Conservation (phyloP, 1,140 invertebrate genomes). For the Drosophila serrata region DNA sequence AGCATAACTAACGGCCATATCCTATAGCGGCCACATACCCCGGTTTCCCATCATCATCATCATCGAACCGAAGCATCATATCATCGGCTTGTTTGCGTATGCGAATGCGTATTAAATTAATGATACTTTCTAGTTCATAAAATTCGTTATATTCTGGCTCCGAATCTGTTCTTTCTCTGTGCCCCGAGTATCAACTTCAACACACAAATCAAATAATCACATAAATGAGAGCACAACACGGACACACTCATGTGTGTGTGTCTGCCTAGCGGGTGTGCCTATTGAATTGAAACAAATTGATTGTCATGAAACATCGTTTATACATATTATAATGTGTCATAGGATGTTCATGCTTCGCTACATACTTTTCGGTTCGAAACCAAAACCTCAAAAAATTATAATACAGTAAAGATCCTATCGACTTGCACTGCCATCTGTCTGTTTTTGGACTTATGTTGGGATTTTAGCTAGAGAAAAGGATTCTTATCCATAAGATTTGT, state of each 20-base stretch:
- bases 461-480: background rate
- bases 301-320: constrained; percentile 84
- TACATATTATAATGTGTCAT: constrained; percentile 82
- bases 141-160: constrained; percentile 69
- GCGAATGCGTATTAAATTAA: constrained; percentile 84
- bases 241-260: constrained; percentile 31
- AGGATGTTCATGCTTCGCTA: constrained; percentile 76
- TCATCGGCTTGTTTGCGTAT: constrained; percentile 58
- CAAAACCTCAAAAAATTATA: constrained; percentile 34
- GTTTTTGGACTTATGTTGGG: constrained; percentile 2
- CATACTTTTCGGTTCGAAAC: constrained; percentile 40
- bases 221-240: constrained; percentile 75
- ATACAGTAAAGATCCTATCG: constrained; percentile 8
- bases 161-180: constrained; percentile 25
- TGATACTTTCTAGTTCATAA: constrained; percentile 85
- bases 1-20: constrained; percentile 73
- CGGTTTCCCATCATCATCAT: constrained; percentile 1
- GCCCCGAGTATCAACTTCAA: constrained; percentile 74
- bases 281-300: constrained; percentile 84
- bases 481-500: background rate
- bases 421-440: constrained; percentile 7
- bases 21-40: constrained; percentile 8
- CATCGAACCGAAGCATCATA: constrained; percentile 8
- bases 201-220: constrained; percentile 84
- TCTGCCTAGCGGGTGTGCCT: constrained; percentile 53